Evolutionary conservation across 2,888 invertebrate genomes (phyloP).

Genomic region (Polymixis lichenea): DNA sequence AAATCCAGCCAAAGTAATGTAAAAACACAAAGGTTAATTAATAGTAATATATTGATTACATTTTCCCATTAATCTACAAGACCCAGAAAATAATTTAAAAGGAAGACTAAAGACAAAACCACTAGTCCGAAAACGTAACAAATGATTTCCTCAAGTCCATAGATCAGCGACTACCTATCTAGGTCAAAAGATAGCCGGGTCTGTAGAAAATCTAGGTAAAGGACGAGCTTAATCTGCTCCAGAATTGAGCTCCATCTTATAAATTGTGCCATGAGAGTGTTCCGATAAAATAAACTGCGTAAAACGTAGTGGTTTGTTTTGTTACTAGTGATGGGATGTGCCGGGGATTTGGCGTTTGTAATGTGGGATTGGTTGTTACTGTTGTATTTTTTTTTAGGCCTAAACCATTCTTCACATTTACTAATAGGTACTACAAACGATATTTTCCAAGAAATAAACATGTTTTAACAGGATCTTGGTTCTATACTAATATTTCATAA

Average conservation of each 20-base stretch:
- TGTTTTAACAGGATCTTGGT: too few relatives aligned
- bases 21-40: too few relatives aligned
- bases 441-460: too few relatives aligned
- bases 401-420: too few relatives aligned
- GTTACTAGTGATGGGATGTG: slow-evolving; percentile 34
- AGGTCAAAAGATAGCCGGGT: slow-evolving; percentile 54
- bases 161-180: slow-evolving; percentile 45
- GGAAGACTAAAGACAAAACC: slow-evolving; percentile 7
- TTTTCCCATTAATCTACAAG: not conserved
- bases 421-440: too few relatives aligned
- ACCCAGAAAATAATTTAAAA: not conserved
- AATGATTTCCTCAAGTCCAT: slow-evolving; percentile 24
- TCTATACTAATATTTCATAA: too few relatives aligned
- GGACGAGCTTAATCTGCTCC: slow-evolving; percentile 49
- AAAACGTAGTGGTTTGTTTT: slow-evolving; percentile 34
- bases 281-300: slow-evolving; percentile 40
- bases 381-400: not conserved
- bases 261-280: slow-evolving; percentile 41
- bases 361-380: not conserved
- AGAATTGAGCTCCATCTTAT: slow-evolving; percentile 47
- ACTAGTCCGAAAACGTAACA: slow-evolving; percentile 21
- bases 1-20: too few relatives aligned
- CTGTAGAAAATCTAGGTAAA: slow-evolving; percentile 52
- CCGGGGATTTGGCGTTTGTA: not conserved
- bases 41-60: too few relatives aligned